Evolutionary conservation across 92 coral and sea anemone genomes (phyloP).

Genomic region (Phenganax marumi): DNA sequence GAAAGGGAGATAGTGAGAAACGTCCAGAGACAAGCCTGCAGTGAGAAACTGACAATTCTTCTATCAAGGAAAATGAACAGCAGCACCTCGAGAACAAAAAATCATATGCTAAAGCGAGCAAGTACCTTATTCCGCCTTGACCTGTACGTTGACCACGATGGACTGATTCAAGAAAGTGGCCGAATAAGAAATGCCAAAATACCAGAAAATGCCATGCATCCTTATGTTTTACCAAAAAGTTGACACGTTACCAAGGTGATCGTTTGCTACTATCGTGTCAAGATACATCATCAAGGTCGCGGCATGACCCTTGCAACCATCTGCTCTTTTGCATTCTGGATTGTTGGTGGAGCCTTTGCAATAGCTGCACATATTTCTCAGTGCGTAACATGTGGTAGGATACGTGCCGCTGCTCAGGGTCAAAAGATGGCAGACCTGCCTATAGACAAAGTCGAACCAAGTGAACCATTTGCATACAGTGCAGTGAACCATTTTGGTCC

Average conservation of each 20-base stretch:
- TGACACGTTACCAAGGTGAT: conserved; percentile 4
- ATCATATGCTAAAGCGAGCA: neutral
- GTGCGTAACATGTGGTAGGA: neutral
- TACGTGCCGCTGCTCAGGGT: neutral
- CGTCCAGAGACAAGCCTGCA: too few species aligned
- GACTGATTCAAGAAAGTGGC: conserved; percentile 16
- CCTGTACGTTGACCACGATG: conserved; percentile 5
- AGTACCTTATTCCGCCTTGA: conserved; percentile 17
- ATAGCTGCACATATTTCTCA: neutral
- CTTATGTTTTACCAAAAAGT: neutral
- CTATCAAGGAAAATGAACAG: too few species aligned
- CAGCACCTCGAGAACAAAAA: neutral
- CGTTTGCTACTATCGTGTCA: neutral
- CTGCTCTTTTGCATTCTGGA: conserved; percentile 14
- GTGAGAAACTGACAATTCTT: too few species aligned
- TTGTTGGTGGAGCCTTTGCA: conserved; percentile 22
- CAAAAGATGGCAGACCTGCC: conserved; percentile 11
- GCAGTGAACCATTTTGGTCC: conserved; percentile 9
- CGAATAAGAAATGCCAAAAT: conserved; percentile 4
- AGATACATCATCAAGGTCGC: conserved; percentile 18
- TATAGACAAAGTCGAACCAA: neutral
- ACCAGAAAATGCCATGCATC: neutral
- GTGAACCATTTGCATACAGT: neutral
- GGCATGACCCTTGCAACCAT: conserved; percentile 4
- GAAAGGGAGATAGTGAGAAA: too few species aligned